Conservation (phyloP, 1,140 invertebrate genomes). For the Pissodes strobi region DNA sequence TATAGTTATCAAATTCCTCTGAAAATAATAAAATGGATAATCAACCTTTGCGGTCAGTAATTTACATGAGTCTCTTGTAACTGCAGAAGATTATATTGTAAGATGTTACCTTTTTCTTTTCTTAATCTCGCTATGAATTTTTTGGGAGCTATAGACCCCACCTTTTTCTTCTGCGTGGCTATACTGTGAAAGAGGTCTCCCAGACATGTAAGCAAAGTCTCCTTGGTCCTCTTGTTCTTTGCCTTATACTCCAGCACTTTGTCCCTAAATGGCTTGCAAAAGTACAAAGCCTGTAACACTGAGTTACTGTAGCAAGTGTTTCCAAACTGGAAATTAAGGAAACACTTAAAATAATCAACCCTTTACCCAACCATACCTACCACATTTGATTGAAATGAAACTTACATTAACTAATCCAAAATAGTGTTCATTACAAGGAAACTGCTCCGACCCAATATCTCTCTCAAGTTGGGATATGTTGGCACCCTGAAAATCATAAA, state of each 20-base stretch:
- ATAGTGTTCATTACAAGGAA: slow-evolving; percentile 97
- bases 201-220: slow-evolving; percentile 95
- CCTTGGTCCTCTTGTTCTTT: slow-evolving; percentile 96
- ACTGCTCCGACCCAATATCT: slow-evolving; percentile 96
- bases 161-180: slow-evolving; percentile 99
- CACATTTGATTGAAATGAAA: not conserved
- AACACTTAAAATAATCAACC: too few relatives aligned
- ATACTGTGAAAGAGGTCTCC: slow-evolving; percentile 99
- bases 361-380: too few relatives aligned
- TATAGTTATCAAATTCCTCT: slow-evolving; percentile 99
- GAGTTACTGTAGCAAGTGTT: slow-evolving; percentile 99
- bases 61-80: slow-evolving; percentile 30
- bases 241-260: slow-evolving; percentile 98
- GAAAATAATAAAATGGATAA: slow-evolving; percentile 58
- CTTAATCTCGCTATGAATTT: slow-evolving; percentile 97
- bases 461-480: slow-evolving; percentile 97
- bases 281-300: slow-evolving; percentile 98
- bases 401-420: slow-evolving; percentile 98
- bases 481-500: slow-evolving; percentile 74
- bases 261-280: slow-evolving; percentile 98
- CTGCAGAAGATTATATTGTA: slow-evolving; percentile 4
- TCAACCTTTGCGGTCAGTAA: too few relatives aligned
- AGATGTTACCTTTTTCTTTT: slow-evolving; percentile 97
- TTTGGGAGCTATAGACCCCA: slow-evolving; percentile 98
- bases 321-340: slow-evolving; percentile 98